phyloP scores from a whole-genome alignment of 2,797 vertebrate genomes.

The Poeciliopsis presidionis region DNA sequence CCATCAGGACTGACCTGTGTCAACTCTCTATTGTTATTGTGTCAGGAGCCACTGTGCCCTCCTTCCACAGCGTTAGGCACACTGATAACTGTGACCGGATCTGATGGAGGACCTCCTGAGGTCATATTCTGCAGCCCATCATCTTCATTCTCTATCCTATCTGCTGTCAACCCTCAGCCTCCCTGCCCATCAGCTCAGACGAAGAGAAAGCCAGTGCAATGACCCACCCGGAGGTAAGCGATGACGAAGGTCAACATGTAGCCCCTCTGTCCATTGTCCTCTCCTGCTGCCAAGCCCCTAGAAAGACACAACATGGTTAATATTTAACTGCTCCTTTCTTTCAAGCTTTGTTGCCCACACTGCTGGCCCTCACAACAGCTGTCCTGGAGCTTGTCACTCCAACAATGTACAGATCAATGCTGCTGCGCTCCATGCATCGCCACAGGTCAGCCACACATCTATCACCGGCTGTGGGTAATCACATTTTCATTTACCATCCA shows the following conservation, averaged over 20 bases:
- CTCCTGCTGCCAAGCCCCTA: constrained; percentile 97
- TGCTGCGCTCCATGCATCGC: constrained; percentile 53
- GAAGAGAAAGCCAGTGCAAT: constrained; percentile 44
- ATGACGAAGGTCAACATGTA: constrained; percentile 99
- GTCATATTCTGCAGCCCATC: constrained; percentile 65
- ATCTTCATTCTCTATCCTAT: constrained; percentile 52
- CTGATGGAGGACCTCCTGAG: constrained; percentile 57
- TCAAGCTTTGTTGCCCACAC: constrained; percentile 48
- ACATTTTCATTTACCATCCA: constrained; percentile 79
- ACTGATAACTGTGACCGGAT: constrained; percentile 68
- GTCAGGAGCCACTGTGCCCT: constrained; percentile 39
- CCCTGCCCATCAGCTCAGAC: constrained; percentile 52
- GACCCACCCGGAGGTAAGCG: constrained; percentile 96
- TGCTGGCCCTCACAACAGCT: constrained; percentile 61
- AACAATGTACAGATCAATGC: constrained; percentile 72
- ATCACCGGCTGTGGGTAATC: constrained; percentile 80
- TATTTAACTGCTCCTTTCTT: constrained; percentile 78
- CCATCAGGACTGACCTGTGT: constrained; percentile 39
- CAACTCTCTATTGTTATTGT: constrained; percentile 49
- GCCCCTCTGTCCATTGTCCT: constrained; percentile 99
- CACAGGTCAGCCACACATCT: constrained; percentile 77
- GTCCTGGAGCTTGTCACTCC: constrained; percentile 69
- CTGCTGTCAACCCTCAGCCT: constrained; percentile 51
- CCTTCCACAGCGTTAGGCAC: constrained; percentile 40
- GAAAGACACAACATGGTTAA: constrained; percentile 83